Evolutionary conservation across 37 sponge, comb jelly and placozoan species (phyloP), one percentile per base, ranked within the genome.

Genomic region (Aphrocallistes beatrix): DNA sequence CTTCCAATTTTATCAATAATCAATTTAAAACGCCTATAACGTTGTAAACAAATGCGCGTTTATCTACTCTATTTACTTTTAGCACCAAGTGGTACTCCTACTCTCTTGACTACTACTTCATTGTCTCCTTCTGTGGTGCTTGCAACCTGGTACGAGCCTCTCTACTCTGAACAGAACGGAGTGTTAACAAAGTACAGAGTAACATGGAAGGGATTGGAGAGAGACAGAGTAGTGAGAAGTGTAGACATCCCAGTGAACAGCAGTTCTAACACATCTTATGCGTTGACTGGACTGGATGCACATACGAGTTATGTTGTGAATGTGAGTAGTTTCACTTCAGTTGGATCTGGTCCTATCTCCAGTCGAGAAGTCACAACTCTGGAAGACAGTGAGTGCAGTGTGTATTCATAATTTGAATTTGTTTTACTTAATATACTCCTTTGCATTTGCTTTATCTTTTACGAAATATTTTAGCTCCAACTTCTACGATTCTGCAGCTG

Each of bases 311-410:
- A 60, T 60, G 75, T 25, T 25, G 75, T 60, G 21, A 60, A 60
- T 60, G 75, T 60, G 75, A 60, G 75, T 60, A 60, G 75, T 60
- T 60, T 60, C 75, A 60, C 8, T 60, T 60, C n/a, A 60, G 75
- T 42, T 3, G 75, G 75, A 60, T 21, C 75, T 60, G 75, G 75
- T 60, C 75, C 75, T 32, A 60, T 60, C 75, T 60, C 75, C 75
- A 19, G 17, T 13, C 3, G 3, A 25, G n/a, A 19, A 60, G 75
- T 60, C 32, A 60, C 75, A 32, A 60, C 75, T 60, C 75, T 60
- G 34, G 28, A 60, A 60, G 75, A 60, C 34, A 60, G 75, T 60
- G 75, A 60, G 75, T 60, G n/a, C n/a, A n/a, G n/a, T n/a, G n/a
- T n/a, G n/a, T n/a, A n/a, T n/a, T n/a, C n/a, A n/a, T n/a, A n/a